phyloP scores from a whole-genome alignment of 53 echinoderm and acorn worm genomes.

The Crossaster papposus region DNA sequence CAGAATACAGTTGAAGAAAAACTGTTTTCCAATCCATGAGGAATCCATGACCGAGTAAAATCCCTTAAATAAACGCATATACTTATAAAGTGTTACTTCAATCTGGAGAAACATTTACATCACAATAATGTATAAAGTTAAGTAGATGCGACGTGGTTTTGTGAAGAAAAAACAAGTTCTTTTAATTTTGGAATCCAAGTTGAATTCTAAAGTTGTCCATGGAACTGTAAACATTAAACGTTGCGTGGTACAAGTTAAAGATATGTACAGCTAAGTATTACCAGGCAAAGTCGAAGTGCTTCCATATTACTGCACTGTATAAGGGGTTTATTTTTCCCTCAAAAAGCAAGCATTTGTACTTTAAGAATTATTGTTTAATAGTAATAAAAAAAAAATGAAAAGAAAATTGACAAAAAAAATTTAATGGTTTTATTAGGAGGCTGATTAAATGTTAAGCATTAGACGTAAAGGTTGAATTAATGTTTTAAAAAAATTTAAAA shows the following conservation, averaged over 20 bases:
- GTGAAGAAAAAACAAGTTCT: too few relatives aligned
- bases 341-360: constrained; percentile 59
- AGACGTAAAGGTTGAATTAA: constrained; percentile 38
- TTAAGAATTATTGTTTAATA: constrained; percentile 27
- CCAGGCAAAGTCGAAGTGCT: constrained; percentile 46
- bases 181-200: not conserved
- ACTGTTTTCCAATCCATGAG: not conserved
- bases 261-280: constrained; percentile 9
- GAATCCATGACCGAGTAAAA: not conserved
- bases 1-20: not conserved
- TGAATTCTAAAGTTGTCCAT: not conserved
- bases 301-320: constrained; percentile 42
- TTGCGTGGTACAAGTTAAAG: not conserved
- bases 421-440: constrained; percentile 21
- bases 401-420: not conserved
- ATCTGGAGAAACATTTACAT: not conserved
- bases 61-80: not conserved
- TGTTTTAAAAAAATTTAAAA: not conserved
- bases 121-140: too few relatives aligned
- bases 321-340: not conserved
- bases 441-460: constrained; percentile 53
- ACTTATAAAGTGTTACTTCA: not conserved
- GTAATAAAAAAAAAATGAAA: not conserved
- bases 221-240: not conserved
- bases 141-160: too few relatives aligned